Percentiles rank a stretch among this genome's conserved stretches.
These are phyloP conservation scores for Melanerpes formicivorus DNA, from an alignment of 2,113 vertebrate species.

Conservation along the genomic window DNA sequence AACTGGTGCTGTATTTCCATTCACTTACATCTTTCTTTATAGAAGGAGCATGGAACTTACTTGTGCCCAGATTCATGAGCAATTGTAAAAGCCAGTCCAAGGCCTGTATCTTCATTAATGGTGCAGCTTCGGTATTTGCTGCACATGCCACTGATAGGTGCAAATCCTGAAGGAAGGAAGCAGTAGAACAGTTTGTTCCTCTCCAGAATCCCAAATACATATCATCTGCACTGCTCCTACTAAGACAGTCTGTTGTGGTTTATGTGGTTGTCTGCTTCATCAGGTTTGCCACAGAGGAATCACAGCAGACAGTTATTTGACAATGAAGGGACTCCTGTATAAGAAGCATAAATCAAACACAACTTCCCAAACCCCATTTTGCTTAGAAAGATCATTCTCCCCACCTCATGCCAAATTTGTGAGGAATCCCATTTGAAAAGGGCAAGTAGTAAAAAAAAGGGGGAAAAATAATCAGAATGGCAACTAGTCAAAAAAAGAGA, in stretches of 20 bases:
- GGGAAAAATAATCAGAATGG: not conserved
- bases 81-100: slow-evolving; percentile 96
- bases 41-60: slow-evolving; percentile 75
- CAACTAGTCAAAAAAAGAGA: not conserved
- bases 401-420: not conserved
- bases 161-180: slow-evolving; percentile 85
- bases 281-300: not conserved
- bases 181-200: slow-evolving; percentile 10
- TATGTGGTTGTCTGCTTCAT: not conserved
- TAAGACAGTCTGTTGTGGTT: not conserved
- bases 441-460: not conserved
- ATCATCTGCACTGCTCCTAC: not conserved
- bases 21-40: not conserved
- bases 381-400: not conserved
- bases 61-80: slow-evolving; percentile 99
- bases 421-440: not conserved
- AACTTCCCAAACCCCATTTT: not conserved
- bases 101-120: slow-evolving; percentile 97
- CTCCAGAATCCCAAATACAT: not conserved
- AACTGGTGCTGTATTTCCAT: not conserved
- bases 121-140: slow-evolving; percentile 97
- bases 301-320: not conserved
- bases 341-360: not conserved
- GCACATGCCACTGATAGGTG: slow-evolving; percentile 98
- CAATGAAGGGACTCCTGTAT: not conserved